phyloP scores from a whole-genome alignment of 2,888 invertebrate species.

The Macrosiphum euphorbiae region DNA sequence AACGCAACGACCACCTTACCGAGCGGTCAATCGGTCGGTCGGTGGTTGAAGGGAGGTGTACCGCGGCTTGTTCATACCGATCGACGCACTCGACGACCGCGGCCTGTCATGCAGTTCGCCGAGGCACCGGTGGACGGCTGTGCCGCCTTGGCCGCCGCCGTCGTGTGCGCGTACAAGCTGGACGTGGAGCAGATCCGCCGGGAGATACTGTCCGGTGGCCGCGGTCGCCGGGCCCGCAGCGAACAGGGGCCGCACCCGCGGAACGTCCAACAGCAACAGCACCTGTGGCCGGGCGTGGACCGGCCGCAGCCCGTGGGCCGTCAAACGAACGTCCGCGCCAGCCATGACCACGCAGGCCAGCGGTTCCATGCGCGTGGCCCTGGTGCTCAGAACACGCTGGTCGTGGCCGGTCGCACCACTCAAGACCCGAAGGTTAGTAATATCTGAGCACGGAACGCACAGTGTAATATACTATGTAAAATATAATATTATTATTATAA shows the following conservation, averaged over 20 bases:
- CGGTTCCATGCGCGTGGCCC: constrained; percentile 71
- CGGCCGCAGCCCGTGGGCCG: constrained; percentile 72
- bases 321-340: constrained; percentile 81
- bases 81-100: too few species aligned
- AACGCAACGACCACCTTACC: background rate
- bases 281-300: constrained; percentile 76
- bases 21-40: background rate
- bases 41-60: background rate
- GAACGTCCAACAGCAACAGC: constrained; percentile 71
- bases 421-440: constrained; percentile 76
- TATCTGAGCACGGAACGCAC: background rate
- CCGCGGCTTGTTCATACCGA: background rate
- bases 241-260: constrained; percentile 80
- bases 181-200: constrained; percentile 69
- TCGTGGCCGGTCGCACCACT: constrained; percentile 84
- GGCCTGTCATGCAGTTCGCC: constrained; percentile 63
- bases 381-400: constrained; percentile 79
- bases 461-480: background rate
- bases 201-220: constrained; percentile 73
- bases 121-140: constrained; percentile 65
- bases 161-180: constrained; percentile 66
- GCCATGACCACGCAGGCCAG: constrained; percentile 74
- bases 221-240: constrained; percentile 77
- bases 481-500: background rate
- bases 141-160: constrained; percentile 68